These are phyloP conservation scores for Bugulina stolonifera DNA, from an alignment of 2,888 invertebrate genomes.

Conservation along the genomic window DNA sequence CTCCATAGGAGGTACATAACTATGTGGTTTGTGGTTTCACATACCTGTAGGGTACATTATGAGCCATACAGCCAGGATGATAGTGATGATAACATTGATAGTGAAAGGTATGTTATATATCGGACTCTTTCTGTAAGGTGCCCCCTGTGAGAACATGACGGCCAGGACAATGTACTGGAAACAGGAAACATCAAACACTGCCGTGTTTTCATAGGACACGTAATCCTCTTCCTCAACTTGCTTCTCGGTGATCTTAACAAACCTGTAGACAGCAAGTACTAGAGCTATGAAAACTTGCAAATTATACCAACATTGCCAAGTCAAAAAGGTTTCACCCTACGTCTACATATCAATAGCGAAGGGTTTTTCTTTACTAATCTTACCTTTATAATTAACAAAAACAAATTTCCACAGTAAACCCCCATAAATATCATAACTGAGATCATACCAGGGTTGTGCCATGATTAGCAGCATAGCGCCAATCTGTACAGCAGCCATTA, in stretches of 20 bases:
- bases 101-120: constrained; percentile 62
- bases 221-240: constrained; percentile 37
- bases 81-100: constrained; percentile 58
- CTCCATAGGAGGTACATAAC: no score
- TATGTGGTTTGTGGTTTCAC: background rate
- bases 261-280: constrained; percentile 40
- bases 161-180: constrained; percentile 76
- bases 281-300: background rate
- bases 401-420: no score
- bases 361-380: no score
- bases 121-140: constrained; percentile 68
- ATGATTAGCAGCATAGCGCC: constrained; percentile 58
- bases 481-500: constrained; percentile 64
- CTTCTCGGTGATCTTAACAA: constrained; percentile 43
- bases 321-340: no score
- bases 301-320: constrained; percentile 23
- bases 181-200: constrained; percentile 68
- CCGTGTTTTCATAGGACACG: constrained; percentile 60
- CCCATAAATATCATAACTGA: no score
- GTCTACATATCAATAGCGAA: no score
- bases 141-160: constrained; percentile 72
- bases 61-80: constrained; percentile 59
- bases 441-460: constrained; percentile 59
- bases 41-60: constrained; percentile 55
- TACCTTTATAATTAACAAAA: no score